Evolutionary conservation across 2,797 vertebrate genomes (phyloP).

Genomic region (Falco berigora): DNA sequence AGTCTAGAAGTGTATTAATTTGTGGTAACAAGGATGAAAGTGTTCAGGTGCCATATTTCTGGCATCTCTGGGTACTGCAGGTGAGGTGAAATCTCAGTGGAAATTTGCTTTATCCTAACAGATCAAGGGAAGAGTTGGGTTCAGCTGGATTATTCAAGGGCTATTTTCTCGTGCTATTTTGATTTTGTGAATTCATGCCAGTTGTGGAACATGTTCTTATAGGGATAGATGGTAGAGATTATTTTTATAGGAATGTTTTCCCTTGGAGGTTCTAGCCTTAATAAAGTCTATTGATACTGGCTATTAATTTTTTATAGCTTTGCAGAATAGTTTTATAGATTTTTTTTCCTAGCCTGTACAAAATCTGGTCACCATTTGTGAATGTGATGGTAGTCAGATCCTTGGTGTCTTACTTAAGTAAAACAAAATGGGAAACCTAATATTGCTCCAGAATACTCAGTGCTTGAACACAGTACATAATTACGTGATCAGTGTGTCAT

Average conservation of each 20-base stretch:
- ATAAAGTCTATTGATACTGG: not conserved
- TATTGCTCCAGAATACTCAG: not conserved
- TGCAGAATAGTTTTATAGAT: not conserved
- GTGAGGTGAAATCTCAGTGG: not conserved
- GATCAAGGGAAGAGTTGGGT: not conserved
- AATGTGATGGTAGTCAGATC: not conserved
- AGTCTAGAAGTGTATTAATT: not conserved
- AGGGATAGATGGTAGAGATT: not conserved
- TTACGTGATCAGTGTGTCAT: conserved; percentile 36
- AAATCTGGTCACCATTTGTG: not conserved
- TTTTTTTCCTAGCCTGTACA: not conserved
- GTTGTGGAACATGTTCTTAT: not conserved
- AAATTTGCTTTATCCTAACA: not conserved
- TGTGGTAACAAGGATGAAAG: not conserved
- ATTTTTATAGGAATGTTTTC: not conserved
- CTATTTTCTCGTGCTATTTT: not conserved
- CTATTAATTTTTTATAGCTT: not conserved
- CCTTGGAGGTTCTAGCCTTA: not conserved
- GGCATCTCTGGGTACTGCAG: not conserved
- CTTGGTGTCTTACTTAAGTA: not conserved
- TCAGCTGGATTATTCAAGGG: not conserved
- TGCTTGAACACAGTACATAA: not conserved
- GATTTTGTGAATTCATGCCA: not conserved
- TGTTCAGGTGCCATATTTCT: not conserved
- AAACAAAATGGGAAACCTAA: conserved; percentile 2